These are phyloP conservation scores for Crotalus viridis DNA, from an alignment of 2,113 vertebrate genomes.

Conservation along the genomic window DNA sequence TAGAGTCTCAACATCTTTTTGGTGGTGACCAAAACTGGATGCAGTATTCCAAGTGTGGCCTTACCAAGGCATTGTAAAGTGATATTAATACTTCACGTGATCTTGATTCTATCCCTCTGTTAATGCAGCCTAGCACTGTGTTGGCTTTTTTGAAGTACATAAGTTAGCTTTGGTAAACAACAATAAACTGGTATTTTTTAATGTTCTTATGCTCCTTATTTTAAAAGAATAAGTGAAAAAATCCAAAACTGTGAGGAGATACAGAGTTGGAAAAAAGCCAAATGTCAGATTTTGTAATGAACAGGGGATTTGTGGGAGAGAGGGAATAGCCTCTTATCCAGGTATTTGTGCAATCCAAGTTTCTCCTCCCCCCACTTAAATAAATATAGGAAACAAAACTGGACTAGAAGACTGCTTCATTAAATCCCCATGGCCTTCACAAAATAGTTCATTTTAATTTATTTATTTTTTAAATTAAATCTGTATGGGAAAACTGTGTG, in stretches of 20 bases:
- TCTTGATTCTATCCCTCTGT: too few relatives aligned
- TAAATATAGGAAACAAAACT: background rate
- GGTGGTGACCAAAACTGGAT: too few relatives aligned
- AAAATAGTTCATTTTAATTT: background rate
- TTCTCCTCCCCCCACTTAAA: background rate
- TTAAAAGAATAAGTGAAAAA: background rate
- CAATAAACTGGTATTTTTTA: constrained; percentile 29
- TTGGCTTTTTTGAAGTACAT: background rate
- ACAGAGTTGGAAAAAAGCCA: background rate
- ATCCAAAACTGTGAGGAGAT: background rate
- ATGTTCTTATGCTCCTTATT: background rate
- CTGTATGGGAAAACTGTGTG: background rate
- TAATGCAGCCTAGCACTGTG: too few relatives aligned
- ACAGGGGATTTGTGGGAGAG: background rate
- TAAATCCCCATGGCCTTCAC: background rate
- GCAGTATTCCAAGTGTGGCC: too few relatives aligned
- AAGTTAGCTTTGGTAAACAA: constrained; percentile 30
- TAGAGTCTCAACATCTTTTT: too few relatives aligned
- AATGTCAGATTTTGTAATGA: background rate
- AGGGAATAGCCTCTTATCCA: background rate
- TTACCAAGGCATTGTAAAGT: too few relatives aligned
- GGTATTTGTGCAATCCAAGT: background rate
- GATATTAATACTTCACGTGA: too few relatives aligned
- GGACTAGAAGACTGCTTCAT: background rate
- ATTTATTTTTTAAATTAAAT: background rate